These are phyloP conservation scores for Trematocara macrostoma DNA, from an alignment of 2,113 vertebrate species.

Conservation along the genomic window DNA sequence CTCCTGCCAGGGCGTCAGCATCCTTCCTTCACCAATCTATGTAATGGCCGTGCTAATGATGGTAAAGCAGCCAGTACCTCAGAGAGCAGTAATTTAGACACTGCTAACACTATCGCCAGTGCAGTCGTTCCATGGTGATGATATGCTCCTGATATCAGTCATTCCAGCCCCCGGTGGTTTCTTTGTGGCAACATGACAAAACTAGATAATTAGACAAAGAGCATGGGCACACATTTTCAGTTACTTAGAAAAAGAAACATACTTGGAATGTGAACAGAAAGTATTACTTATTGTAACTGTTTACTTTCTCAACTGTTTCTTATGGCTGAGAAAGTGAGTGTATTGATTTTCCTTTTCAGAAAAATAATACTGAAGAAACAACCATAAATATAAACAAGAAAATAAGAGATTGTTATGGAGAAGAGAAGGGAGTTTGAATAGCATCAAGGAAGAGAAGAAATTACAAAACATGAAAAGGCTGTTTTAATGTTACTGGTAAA, in stretches of 20 bases:
- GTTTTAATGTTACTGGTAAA: conserved; percentile 37
- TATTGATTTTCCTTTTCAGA: conserved; percentile 67
- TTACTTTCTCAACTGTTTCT: conserved; percentile 46
- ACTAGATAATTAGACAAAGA: conserved; percentile 26
- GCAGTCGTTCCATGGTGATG: conserved; percentile 16
- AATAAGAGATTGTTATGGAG: conserved; percentile 37
- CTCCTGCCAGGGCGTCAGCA: conserved; percentile 45
- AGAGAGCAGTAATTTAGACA: conserved; percentile 46
- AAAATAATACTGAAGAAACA: conserved; percentile 51
- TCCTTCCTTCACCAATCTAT: conserved; percentile 54
- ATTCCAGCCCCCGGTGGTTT: conserved; percentile 1
- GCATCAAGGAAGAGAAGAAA: conserved; percentile 9
- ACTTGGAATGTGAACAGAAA: conserved; percentile 6
- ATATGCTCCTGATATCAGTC: conserved; percentile 28
- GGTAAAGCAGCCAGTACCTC: conserved; percentile 37
- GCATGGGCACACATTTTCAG: neutral
- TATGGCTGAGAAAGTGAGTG: conserved; percentile 18
- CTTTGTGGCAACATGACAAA: conserved; percentile 28
- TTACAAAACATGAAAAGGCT: conserved; percentile 39
- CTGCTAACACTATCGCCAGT: conserved; percentile 16
- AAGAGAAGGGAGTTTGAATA: neutral
- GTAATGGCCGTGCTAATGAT: conserved; percentile 61
- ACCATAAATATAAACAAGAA: conserved; percentile 56
- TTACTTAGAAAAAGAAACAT: neutral
- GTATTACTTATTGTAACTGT: conserved; percentile 29